phyloP scores from a whole-genome alignment of 92 coral and sea anemone species.

The Palythoa grandis region DNA sequence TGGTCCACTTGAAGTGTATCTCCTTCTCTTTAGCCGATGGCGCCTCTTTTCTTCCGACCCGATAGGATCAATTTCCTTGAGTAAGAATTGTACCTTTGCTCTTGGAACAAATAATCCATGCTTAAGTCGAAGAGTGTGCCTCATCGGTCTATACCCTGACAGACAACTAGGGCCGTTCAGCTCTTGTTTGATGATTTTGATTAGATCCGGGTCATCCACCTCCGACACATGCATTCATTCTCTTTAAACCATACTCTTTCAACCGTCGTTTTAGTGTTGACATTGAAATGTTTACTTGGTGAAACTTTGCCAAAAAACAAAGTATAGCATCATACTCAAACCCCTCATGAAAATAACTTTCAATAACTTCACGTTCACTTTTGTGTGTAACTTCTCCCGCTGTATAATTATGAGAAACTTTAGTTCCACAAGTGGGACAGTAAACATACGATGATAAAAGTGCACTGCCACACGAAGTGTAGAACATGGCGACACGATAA shows the following conservation, averaged over 20 bases:
- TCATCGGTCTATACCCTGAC: conserved; percentile 51
- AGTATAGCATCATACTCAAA: conserved; percentile 56
- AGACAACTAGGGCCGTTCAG: conserved; percentile 60
- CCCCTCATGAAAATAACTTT: conserved; percentile 50
- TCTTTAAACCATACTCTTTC: conserved; percentile 45
- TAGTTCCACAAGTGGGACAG: conserved; percentile 47
- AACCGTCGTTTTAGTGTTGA: conserved; percentile 58
- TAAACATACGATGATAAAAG: conserved; percentile 5
- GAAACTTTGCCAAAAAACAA: conserved; percentile 54
- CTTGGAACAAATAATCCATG: conserved; percentile 63
- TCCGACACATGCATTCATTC: conserved; percentile 51
- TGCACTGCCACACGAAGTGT: conserved; percentile 38
- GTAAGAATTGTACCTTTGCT: conserved; percentile 44
- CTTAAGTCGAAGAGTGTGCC: conserved; percentile 67
- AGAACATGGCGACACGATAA: conserved; percentile 30
- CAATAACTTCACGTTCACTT: conserved; percentile 40
- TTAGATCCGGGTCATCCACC: conserved; percentile 37
- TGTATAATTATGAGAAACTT: conserved; percentile 3
- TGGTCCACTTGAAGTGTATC: conserved; percentile 47
- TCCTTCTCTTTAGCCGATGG: conserved; percentile 54
- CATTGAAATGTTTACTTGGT: conserved; percentile 49
- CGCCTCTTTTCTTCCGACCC: conserved; percentile 57
- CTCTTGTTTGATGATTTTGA: conserved; percentile 50
- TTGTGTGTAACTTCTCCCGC: conserved; percentile 7
- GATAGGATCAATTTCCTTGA: conserved; percentile 40